Evolutionary conservation across 2,113 vertebrate genomes (phyloP), one percentile per base, ranked within the genome.

Genomic region (Ifrita kowaldi): DNA sequence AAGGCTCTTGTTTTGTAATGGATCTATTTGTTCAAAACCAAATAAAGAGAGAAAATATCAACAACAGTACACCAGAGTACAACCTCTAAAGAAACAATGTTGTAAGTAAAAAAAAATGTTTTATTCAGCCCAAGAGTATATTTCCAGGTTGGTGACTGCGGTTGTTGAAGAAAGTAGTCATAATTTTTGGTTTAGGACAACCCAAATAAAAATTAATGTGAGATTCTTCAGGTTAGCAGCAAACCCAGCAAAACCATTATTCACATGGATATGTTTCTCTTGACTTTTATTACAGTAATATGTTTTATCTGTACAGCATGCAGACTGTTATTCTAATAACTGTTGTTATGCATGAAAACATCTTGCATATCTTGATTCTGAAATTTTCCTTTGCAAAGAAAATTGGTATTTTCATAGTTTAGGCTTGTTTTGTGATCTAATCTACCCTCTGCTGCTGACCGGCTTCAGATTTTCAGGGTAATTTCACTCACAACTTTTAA

Each of bases 321-420:
- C 46, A 76, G 69, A 57, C 70, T 87, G 35, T 89, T 94, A 80
- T 77, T 91, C 77, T 94, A 91, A 79, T 94, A 91, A 89, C 81
- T 71, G 52, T 74, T 84, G 44, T 94, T 91, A 78, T 92, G n/a
- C 55, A 62, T 89, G 70, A 64, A 93, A 96, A 85, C 52, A 74
- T 64, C 67, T 69, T 74, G 41, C 10, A 50, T 3, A 4, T 93
- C 41, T 63, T 4, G 3, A 68, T 95, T 84, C 74, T 63, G 62
- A 87, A 79, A 91, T 83, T 85, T 76, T 85, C 59, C 33, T 94
- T 28, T 33, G 42, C 50, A n/a, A 50, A 83, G 42, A 87, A 84
- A 79, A 87, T 50, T 32, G 50, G 7, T 80, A n/a, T 91, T 96
- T 92, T 87, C 67, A 47, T 50, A 77, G 13, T 27, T 89, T 60